These are phyloP conservation scores for Centropus bengalensis DNA, from an alignment of 2,113 vertebrate species.

Conservation along the genomic window DNA sequence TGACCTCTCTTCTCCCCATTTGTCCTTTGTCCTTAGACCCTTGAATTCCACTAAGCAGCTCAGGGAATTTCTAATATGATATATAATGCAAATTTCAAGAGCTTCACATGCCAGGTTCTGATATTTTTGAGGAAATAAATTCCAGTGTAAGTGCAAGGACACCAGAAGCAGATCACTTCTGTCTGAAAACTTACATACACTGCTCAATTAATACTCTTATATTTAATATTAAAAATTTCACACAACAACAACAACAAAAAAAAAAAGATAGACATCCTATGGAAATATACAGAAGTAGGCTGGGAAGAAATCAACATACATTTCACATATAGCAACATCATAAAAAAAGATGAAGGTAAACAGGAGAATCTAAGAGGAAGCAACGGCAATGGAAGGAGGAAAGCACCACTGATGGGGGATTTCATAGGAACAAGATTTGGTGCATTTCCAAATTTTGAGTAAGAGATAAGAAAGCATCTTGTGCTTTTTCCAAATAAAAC, in stretches of 20 bases:
- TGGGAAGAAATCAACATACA: neutral
- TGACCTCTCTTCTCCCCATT: neutral
- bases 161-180: neutral
- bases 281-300: neutral
- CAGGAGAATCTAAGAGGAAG: neutral
- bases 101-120: neutral
- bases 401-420: neutral
- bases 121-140: neutral
- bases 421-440: neutral
- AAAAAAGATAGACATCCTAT: accelerated
- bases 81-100: neutral
- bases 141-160: neutral
- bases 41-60: neutral
- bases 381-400: neutral
- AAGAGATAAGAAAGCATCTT: neutral
- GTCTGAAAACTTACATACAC: neutral
- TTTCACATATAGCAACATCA: neutral
- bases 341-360: neutral
- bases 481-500: conserved; percentile 1
- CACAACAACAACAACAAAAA: neutral
- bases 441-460: neutral
- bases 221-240: neutral
- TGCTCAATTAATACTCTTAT: neutral
- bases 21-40: neutral
- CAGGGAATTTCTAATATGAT: neutral